Base-by-base conservation (phyloP, 2,113 vertebrate genomes). In the Nothoprocta pentlandii region DNA sequence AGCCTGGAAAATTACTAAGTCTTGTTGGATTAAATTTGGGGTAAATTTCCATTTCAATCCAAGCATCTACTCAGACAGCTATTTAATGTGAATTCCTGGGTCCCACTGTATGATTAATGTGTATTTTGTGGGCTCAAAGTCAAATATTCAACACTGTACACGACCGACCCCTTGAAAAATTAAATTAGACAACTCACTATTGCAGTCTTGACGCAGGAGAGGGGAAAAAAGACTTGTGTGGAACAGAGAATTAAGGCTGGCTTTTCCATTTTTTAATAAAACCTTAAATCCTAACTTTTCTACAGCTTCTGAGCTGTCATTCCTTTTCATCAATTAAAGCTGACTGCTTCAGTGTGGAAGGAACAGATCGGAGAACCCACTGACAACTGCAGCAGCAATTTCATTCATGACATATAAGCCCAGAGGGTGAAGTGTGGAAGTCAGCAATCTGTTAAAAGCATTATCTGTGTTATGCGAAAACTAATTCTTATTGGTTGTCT, bases 321-420 rank as follows among this genome's bases (percentile, higher is more conserved):
- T 94, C 90, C 73, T 90, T 93, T 88, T 66, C 83, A 79, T 66
- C 90, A 94, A 90, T 92, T 96, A 96, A 95, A 79, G 76, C 51
- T 86, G 76, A 88, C 80, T 84, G 69, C 30, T 89, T 79, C 62
- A 36, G 58, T 79, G 49, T 84, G 21, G 80, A 86, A 81, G 53
- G 83, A 74, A 49, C 69, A 95, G 94, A 93, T 79, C 53, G 16
- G 69, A 90, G 92, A 94, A 79, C n/a, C n/a, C 41, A 66, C 73
- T 89, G 85, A 91, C 92, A 92, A 49, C 36, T 28, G 12, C 32
- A 49, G 64, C 2, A 84, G 83, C 63, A 90, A 79, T 95, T 94
- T 92, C 80, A 88, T 89, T 95, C 77, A 66, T 88, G 66, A 62
- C 69, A 32, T 68, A 59, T 83, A 90, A 90, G 6, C 87, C 92